Percentiles rank a stretch among this genome's conserved stretches.
These are phyloP conservation scores for Stenichneumon culpator DNA, from an alignment of 2,888 invertebrate species.

Conservation along the genomic window DNA sequence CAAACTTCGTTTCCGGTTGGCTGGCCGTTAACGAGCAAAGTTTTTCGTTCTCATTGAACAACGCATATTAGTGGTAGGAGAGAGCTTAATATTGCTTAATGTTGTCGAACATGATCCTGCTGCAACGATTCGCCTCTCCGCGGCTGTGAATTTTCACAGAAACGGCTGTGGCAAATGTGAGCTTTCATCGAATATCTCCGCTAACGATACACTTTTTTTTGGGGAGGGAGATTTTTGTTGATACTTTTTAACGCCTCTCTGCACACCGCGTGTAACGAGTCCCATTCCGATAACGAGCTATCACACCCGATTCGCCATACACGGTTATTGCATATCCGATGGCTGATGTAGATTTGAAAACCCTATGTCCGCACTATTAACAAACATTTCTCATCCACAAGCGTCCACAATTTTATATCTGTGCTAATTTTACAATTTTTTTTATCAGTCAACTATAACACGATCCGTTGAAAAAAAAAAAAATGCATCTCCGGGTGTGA, in stretches of 20 bases:
- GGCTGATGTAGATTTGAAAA: not conserved
- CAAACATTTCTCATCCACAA: not conserved
- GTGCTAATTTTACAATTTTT: not conserved
- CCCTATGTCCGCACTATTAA: not conserved
- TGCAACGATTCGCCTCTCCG: slow-evolving; percentile 9
- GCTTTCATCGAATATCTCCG: not conserved
- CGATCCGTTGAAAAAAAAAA: not conserved
- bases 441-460: not conserved
- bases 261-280: not conserved
- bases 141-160: slow-evolving; percentile 58
- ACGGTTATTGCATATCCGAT: not conserved
- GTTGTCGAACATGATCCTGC: slow-evolving; percentile 63
- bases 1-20: slow-evolving; percentile 25
- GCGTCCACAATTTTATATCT: not conserved
- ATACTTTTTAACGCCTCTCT: not conserved
- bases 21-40: slow-evolving; percentile 68
- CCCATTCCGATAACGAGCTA: slow-evolving; percentile 2
- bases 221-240: not conserved
- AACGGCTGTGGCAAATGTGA: slow-evolving; percentile 19
- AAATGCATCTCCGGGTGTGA: not conserved
- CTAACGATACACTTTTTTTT: not conserved
- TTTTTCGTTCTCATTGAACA: slow-evolving; percentile 66
- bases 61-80: slow-evolving; percentile 51
- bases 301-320: not conserved
- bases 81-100: slow-evolving; percentile 71